Base-by-base conservation (phyloP, 35 echinoderm and acorn worm species). In the Apostichopus japonicus region DNA sequence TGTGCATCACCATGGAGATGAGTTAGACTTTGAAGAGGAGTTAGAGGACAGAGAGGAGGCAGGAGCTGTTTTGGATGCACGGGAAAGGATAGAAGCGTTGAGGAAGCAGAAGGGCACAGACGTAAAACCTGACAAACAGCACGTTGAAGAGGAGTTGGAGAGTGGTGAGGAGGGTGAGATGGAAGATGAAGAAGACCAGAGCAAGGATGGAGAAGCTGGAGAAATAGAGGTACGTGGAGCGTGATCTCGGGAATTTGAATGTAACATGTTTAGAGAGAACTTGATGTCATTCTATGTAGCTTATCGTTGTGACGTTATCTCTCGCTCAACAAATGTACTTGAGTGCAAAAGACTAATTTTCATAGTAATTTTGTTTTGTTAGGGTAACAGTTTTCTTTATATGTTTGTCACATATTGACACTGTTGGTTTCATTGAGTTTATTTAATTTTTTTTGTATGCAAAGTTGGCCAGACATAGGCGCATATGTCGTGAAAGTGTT, bases 1-100 rank as follows among this genome's bases (percentile, higher is more conserved):
- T 23, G 91, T 97, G 63, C 93, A 97, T 80, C 96, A 95, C 73
- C 97, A 98, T 90, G 94, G 92, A 10, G 94, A 93, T 21, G 94
- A 96, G 78, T 54, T 96, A 17, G 97, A 98, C 77, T 98, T 94
- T 93, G 97, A 98, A 86, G 97, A 98, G 76, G 97, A 98, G 87
- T 80, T 98, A 13, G 97, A 96, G 59, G 94, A 98, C 16, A 90
- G 94, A n/a, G 92, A 80, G 15, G 79, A 91, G 16, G 77, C 70
- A 15, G 25, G 75, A 61, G 80, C 67, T 24, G 24, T 59, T 25
- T 14, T 16, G 23, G 73, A n/a, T 73, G 44, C 6, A 75, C 77
- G 82, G 71, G 94, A 90, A 52, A 79, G 79, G 27, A 83, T 22
- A 14, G 87, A 76, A 90, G 9, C 65, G 86, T 88, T 63, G 21